A percentile compares a stretch with the other conserved stretches of the same genome.
Evolutionary conservation across 2,797 vertebrate genomes (phyloP).

Genomic region (Scomberomorus guttatus): DNA sequence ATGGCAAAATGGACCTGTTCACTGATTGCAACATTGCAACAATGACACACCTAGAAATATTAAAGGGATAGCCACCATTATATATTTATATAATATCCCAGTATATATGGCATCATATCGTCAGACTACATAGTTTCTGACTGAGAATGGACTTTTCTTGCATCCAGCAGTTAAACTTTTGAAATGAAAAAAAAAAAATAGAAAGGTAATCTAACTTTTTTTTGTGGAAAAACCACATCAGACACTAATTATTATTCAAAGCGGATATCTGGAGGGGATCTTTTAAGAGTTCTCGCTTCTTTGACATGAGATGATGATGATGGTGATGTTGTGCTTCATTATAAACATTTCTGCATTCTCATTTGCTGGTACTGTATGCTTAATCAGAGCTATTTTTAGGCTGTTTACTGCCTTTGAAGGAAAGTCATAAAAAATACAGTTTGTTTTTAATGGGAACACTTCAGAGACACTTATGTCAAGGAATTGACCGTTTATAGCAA

Average conservation of each 20-base stretch:
- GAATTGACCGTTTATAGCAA: neutral
- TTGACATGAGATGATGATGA: neutral
- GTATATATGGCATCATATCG: no score
- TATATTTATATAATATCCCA: no score
- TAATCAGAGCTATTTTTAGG: neutral
- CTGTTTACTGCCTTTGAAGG: neutral
- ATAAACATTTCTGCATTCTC: slow-evolving; percentile 4
- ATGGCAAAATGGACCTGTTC: neutral
- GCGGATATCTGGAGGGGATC: neutral
- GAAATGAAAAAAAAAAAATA: no score
- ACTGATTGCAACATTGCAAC: no score
- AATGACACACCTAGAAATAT: neutral
- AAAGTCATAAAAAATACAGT: neutral
- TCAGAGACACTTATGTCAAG: neutral
- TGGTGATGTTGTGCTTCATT: slow-evolving; percentile 1
- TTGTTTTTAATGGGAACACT: neutral
- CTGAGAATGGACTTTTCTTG: no score
- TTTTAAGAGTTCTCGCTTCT: neutral
- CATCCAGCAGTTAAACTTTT: no score
- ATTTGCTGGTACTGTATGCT: neutral
- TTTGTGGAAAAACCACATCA: no score
- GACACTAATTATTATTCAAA: no score
- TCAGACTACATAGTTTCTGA: no score
- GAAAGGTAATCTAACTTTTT: no score
- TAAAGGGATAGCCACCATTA: no score